These are phyloP conservation scores for Musca domestica DNA, from an alignment of 1,140 invertebrate species.

Conservation along the genomic window DNA sequence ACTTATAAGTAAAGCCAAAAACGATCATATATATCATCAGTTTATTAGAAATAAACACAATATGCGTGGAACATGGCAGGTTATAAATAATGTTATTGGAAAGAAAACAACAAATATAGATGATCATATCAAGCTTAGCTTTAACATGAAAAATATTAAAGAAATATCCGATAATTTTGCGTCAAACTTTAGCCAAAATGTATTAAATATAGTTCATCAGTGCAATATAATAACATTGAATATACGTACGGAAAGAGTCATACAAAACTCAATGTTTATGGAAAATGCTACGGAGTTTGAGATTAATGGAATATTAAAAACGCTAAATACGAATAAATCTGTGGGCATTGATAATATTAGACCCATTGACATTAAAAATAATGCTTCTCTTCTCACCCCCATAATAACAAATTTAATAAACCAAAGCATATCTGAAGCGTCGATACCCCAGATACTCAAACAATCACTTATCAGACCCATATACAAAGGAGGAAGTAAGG, in stretches of 20 bases:
- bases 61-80: no score
- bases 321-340: not conserved
- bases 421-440: not conserved
- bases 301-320: not conserved
- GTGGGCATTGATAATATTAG: no score
- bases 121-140: no score
- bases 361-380: not conserved
- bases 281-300: not conserved
- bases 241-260: not conserved
- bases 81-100: no score
- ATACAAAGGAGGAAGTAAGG: not conserved
- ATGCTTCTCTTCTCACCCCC: not conserved
- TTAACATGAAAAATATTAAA: no score
- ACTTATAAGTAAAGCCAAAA: not conserved
- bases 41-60: not conserved
- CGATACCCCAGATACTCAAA: not conserved
- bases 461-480: not conserved
- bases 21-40: not conserved
- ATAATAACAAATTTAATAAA: constrained; percentile 1
- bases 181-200: not conserved
- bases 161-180: no score
- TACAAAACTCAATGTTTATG: not conserved
- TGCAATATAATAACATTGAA: not conserved
- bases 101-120: not conserved
- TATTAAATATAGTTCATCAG: not conserved